These are phyloP conservation scores for Babylonia areolata DNA, from an alignment of 1,140 invertebrate genomes.

Conservation along the genomic window DNA sequence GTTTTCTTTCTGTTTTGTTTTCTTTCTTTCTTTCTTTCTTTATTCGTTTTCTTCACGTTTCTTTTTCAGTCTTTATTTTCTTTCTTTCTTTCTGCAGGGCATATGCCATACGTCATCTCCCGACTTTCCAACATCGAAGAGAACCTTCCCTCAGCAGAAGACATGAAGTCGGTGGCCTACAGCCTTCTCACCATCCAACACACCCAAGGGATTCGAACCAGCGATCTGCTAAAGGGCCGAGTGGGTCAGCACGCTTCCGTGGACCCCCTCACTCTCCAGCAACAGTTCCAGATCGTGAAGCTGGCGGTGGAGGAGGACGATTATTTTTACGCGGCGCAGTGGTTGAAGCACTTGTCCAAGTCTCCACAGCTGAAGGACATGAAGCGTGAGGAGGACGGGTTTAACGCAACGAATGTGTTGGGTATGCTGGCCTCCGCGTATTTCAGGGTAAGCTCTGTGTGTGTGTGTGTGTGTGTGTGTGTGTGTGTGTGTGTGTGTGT, in stretches of 20 bases:
- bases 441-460: constrained; percentile 26
- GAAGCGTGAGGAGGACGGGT: constrained; percentile 19
- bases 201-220: constrained; percentile 27
- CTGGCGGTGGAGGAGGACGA: constrained; percentile 34
- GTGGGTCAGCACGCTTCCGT: constrained; percentile 1
- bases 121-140: constrained; percentile 32
- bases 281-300: constrained; percentile 30
- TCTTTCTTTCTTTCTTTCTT: background rate
- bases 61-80: background rate
- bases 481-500: background rate
- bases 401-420: constrained; percentile 34
- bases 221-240: constrained; percentile 1
- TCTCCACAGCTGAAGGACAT: constrained; percentile 1
- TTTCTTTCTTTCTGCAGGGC: background rate
- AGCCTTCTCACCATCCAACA: constrained; percentile 35
- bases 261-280: background rate
- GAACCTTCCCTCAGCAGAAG: constrained; percentile 17
- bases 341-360: constrained; percentile 31
- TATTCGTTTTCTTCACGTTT: too few relatives aligned
- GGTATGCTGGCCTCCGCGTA: constrained; percentile 35
- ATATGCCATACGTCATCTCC: constrained; percentile 26
- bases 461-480: background rate
- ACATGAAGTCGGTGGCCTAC: constrained; percentile 17
- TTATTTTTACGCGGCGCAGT: constrained; percentile 36
- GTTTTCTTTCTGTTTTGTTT: background rate